These are phyloP conservation scores for Spea bombifrons DNA, from an alignment of 2,113 vertebrate species.

Conservation along the genomic window DNA sequence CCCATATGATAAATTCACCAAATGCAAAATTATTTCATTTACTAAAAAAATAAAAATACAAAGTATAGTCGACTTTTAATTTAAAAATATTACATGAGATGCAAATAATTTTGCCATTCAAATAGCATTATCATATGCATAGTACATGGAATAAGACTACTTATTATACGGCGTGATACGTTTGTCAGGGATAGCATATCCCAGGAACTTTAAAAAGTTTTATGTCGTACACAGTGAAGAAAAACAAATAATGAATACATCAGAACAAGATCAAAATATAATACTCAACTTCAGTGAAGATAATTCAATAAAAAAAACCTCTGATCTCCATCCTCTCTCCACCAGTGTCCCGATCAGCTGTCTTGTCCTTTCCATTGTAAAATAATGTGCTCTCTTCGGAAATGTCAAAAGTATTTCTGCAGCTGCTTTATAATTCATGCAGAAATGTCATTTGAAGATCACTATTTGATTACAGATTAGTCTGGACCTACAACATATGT, in stretches of 20 bases:
- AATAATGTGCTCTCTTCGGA: conserved; percentile 62
- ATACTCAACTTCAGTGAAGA: conserved; percentile 36
- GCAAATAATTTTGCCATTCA: too few species aligned
- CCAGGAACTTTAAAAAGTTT: background rate
- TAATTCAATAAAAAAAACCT: conserved; percentile 39
- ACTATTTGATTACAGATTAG: conserved; percentile 59
- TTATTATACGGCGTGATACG: background rate
- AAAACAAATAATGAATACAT: conserved; percentile 43
- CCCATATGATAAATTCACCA: too few species aligned
- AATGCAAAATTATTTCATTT: too few species aligned
- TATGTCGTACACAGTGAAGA: conserved; percentile 2
- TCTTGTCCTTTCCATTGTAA: conserved; percentile 64
- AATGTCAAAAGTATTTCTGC: conserved; percentile 60
- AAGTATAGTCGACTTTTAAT: too few species aligned
- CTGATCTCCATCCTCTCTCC: conserved; percentile 31
- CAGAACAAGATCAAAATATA: conserved; percentile 36
- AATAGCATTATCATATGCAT: too few species aligned
- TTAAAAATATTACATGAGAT: too few species aligned
- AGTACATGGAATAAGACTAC: too few species aligned
- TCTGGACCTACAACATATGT: conserved; percentile 53
- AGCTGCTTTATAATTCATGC: conserved; percentile 55
- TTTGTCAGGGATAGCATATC: background rate
- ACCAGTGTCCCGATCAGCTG: conserved; percentile 43
- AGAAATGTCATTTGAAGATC: conserved; percentile 62
- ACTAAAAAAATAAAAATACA: too few species aligned